Base-by-base conservation (phyloP, 2,797 vertebrate genomes). In the Euthynnus affinis region DNA sequence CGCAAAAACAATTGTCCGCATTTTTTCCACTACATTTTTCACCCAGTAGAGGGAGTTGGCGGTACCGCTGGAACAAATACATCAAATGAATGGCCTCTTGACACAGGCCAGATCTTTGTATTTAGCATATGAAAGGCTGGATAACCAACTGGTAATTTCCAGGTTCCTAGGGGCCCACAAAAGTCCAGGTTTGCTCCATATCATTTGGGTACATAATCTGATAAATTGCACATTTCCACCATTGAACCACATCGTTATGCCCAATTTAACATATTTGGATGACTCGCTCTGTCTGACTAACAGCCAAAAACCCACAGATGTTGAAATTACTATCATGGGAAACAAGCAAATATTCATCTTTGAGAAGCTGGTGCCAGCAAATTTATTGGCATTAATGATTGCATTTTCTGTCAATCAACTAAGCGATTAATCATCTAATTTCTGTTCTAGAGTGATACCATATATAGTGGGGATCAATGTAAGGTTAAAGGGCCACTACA, bases 21-120 rank as follows among this genome's bases (percentile, higher is more conserved):
- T 2, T 3, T 59, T 61, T 40, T 71, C 7, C 7, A 32, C 46
- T 48, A 20, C 10, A 4, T 9, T 17, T 23, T 74, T 42, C 12
- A 25, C 0, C 76, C 87, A 75, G 53, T 48, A 89, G 87, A 76
- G 74, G 82, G 85, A 46, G 77, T 0, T 17, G 42, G n/a, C 0
- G 52, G 5, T 9, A 3, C 13, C 52, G 15, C 34, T n/a, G 25
- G 51, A 14, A 0, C 5, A 67, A 9, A 14, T 3, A 1, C 0
- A 23, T 10, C 7, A 9, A 40, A n/a, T 6, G 7, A 27, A 20
- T 2, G 3, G 7, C n/a, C n/a, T n/a, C n/a, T 17, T 18, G 17
- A 18, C 18, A 49, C 0, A 49, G 18, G 6, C 7, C 18, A 49
- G 46, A 18, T 49, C 18, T 49, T 49, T 49, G 46, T 49, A 20